phyloP scores from a whole-genome alignment of 92 coral and sea anemone genomes.

The Desmophyllum pertusum region DNA sequence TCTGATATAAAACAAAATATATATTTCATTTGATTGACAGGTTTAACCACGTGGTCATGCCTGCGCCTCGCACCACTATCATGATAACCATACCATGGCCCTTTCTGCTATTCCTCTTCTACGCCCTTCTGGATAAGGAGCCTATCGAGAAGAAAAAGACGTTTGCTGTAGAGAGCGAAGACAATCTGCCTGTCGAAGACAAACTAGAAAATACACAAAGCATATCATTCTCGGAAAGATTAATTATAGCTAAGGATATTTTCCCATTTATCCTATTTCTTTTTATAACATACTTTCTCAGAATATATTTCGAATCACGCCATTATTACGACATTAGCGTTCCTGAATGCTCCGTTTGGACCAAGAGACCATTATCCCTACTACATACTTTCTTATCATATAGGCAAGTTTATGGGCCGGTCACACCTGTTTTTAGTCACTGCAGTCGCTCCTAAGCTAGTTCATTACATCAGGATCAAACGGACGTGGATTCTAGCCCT shows the following conservation, averaged over 20 bases:
- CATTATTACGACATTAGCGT: constrained; percentile 78
- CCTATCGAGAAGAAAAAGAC: constrained; percentile 10
- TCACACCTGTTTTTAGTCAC: constrained; percentile 75
- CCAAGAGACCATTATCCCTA: constrained; percentile 90
- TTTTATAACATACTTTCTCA: constrained; percentile 76
- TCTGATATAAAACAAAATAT: neutral
- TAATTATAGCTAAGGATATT: constrained; percentile 53
- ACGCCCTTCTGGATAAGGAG: constrained; percentile 63
- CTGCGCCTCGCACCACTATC: constrained; percentile 64
- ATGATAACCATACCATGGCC: constrained; percentile 73
- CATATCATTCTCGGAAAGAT: constrained; percentile 42
- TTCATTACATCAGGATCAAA: constrained; percentile 58
- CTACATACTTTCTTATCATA: constrained; percentile 76
- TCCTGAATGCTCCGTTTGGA: constrained; percentile 62
- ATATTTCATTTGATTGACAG: constrained; percentile 29
- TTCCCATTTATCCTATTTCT: constrained; percentile 75
- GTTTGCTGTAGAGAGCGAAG: neutral
- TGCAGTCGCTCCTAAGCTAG: constrained; percentile 58
- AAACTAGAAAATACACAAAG: neutral
- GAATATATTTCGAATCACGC: constrained; percentile 89
- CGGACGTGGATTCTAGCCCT: constrained; percentile 81
- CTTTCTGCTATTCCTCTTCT: constrained; percentile 46
- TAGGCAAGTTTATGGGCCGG: constrained; percentile 84
- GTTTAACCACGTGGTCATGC: constrained; percentile 73
- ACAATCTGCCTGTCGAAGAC: neutral